A percentile compares a stretch with the other conserved stretches of the same genome.
Evolutionary conservation across 2,888 invertebrate genomes (phyloP).

Genomic region (Tetanocera ferruginea): DNA sequence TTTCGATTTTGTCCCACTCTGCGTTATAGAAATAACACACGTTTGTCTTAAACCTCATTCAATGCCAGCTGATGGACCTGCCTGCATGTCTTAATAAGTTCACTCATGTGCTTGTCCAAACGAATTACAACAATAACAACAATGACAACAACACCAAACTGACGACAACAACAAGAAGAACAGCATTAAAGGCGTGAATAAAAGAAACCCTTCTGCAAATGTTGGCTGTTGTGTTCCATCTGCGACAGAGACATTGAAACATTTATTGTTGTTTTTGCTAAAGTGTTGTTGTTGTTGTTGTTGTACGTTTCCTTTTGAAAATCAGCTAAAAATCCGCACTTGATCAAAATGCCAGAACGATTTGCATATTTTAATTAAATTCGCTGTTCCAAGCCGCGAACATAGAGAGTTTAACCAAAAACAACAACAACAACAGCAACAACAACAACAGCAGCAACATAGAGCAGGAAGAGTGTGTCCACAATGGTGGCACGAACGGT

Average conservation of each 20-base stretch:
- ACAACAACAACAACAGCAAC: background rate
- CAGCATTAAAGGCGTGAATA: constrained; percentile 1
- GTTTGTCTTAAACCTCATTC: constrained; percentile 39
- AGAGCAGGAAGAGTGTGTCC: background rate
- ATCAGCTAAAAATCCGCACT: constrained; percentile 55
- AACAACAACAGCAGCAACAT: background rate
- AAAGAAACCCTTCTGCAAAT: constrained; percentile 21
- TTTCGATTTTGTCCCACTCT: no score
- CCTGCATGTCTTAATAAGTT: constrained; percentile 37
- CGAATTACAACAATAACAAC: constrained; percentile 25
- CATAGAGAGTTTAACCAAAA: background rate
- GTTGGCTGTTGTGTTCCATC: constrained; percentile 5
- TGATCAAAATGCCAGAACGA: constrained; percentile 69
- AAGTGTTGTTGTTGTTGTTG: constrained; percentile 24
- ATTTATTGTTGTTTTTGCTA: constrained; percentile 26
- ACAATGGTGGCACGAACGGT: background rate
- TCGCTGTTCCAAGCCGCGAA: constrained; percentile 51
- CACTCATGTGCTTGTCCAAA: constrained; percentile 23
- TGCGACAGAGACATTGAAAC: constrained; percentile 28
- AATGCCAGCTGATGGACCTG: constrained; percentile 51
- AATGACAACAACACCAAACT: constrained; percentile 30
- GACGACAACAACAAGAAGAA: constrained; percentile 41
- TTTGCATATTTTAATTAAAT: constrained; percentile 70
- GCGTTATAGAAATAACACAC: background rate
- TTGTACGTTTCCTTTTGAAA: constrained; percentile 32